Evolutionary conservation across 1,140 invertebrate genomes (phyloP).

Genomic region (Acromyrmex charruanus): DNA sequence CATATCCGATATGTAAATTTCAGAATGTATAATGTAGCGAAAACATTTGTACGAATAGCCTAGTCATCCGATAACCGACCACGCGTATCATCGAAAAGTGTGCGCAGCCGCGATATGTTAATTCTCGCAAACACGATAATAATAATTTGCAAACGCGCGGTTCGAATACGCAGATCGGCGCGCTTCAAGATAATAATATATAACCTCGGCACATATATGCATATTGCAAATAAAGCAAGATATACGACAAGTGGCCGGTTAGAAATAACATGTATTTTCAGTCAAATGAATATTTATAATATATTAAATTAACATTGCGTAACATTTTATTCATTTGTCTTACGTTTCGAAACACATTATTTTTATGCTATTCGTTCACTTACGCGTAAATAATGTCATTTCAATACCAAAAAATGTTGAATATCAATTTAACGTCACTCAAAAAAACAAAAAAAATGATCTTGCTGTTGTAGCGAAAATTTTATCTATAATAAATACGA

Average conservation of each 20-base stretch:
- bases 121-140: constrained; percentile 45
- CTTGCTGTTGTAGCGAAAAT: too few relatives aligned
- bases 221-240: constrained; percentile 16
- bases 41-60: constrained; percentile 52
- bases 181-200: constrained; percentile 16
- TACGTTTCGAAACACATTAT: too few relatives aligned
- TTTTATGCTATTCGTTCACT: too few relatives aligned
- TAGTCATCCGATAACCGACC: constrained; percentile 40
- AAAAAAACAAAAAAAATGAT: too few relatives aligned
- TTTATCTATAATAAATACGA: too few relatives aligned
- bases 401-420: too few relatives aligned
- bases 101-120: constrained; percentile 56
- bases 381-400: too few relatives aligned
- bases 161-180: neutral
- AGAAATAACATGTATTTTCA: constrained; percentile 23
- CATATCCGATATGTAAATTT: constrained; percentile 19
- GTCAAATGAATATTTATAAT: too few relatives aligned
- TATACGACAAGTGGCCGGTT: constrained; percentile 31
- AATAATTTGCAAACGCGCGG: constrained; percentile 18
- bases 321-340: too few relatives aligned
- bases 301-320: too few relatives aligned
- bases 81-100: constrained; percentile 32
- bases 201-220: neutral
- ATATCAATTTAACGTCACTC: too few relatives aligned
- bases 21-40: constrained; percentile 40